phyloP scores from a whole-genome alignment of 2,888 invertebrate genomes.

The Hirtodrosophila histrioides region DNA sequence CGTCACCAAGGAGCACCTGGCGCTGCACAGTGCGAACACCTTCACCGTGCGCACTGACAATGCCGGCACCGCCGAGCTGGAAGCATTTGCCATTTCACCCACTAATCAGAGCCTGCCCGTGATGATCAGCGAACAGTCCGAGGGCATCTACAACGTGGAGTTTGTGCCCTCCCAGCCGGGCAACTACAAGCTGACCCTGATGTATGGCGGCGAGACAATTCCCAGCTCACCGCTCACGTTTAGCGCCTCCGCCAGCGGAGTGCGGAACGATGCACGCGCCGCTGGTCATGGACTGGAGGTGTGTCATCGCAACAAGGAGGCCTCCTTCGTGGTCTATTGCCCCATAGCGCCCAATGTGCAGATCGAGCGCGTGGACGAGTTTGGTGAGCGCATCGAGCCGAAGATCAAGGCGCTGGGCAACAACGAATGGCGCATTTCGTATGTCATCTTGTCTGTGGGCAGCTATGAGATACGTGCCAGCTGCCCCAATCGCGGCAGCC shows the following conservation, averaged over 20 bases:
- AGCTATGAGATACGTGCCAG: slow-evolving; percentile 94
- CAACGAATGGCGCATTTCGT: slow-evolving; percentile 95
- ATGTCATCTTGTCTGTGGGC: slow-evolving; percentile 96
- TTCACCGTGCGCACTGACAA: slow-evolving; percentile 92
- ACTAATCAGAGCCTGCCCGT: slow-evolving; percentile 93
- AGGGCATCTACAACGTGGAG: slow-evolving; percentile 90
- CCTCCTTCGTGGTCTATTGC: slow-evolving; percentile 88
- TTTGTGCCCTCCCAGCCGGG: slow-evolving; percentile 93
- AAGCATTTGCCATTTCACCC: slow-evolving; percentile 94
- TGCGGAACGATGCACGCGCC: slow-evolving; percentile 86
- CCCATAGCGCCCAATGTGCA: slow-evolving; percentile 87
- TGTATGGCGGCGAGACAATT: slow-evolving; percentile 88
- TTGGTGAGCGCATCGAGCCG: slow-evolving; percentile 84
- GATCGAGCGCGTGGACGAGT: slow-evolving; percentile 85
- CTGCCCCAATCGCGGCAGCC: slow-evolving; percentile 86
- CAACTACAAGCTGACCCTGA: slow-evolving; percentile 87
- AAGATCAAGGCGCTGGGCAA: slow-evolving; percentile 86
- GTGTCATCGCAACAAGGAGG: slow-evolving; percentile 89
- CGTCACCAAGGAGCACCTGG: slow-evolving; percentile 90
- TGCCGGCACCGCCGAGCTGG: slow-evolving; percentile 93
- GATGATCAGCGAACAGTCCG: slow-evolving; percentile 89
- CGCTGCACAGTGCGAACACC: slow-evolving; percentile 92
- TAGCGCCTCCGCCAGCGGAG: slow-evolving; percentile 87
- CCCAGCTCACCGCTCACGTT: slow-evolving; percentile 86
- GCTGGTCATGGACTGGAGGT: slow-evolving; percentile 89